phyloP scores from a whole-genome alignment of 2,797 vertebrate species.

The Chloroceryle inda region DNA sequence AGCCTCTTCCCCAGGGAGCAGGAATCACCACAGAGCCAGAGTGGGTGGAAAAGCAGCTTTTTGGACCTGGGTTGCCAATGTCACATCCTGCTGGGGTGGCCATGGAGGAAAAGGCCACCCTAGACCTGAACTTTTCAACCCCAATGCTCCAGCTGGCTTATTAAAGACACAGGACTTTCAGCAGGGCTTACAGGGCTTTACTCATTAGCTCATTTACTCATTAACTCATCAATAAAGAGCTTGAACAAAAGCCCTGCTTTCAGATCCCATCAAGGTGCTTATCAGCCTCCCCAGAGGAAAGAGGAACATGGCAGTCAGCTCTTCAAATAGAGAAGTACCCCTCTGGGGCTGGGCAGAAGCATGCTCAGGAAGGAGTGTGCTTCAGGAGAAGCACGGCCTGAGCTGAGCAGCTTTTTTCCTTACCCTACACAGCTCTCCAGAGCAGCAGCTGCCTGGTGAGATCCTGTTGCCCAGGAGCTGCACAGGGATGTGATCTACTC shows the following conservation, averaged over 20 bases:
- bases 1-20: neutral
- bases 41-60: neutral
- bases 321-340: neutral
- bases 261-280: neutral
- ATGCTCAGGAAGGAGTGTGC: too few species aligned
- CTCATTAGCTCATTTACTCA: slow-evolving; percentile 26
- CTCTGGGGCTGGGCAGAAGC: neutral
- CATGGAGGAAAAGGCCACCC: neutral
- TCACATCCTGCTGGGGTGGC: neutral
- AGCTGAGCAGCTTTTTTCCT: neutral
- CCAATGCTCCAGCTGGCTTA: neutral
- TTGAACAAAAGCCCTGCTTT: neutral
- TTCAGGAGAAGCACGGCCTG: neutral
- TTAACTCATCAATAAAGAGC: neutral
- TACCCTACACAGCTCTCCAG: neutral
- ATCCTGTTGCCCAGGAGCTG: neutral
- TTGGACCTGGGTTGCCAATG: neutral
- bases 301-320: neutral
- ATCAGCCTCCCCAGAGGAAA: neutral
- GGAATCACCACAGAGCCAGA: neutral
- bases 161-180: neutral
- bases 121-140: neutral
- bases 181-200: neutral
- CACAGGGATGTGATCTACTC: neutral
- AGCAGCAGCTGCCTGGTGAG: neutral